Evolutionary conservation across 2,113 vertebrate genomes (phyloP).

Genomic region (Nematolebias whitei): DNA sequence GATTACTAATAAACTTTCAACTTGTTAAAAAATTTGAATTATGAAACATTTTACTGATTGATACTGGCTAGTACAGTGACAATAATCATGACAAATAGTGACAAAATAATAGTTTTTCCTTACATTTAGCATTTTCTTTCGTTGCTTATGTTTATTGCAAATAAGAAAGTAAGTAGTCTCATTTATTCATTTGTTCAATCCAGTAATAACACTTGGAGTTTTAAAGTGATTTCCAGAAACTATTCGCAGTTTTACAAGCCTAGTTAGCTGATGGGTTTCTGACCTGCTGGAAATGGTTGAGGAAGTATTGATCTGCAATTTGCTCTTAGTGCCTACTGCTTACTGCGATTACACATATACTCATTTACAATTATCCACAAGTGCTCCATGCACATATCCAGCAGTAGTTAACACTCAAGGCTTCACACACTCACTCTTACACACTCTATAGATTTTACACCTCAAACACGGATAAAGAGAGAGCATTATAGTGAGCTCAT

Average conservation of each 20-base stretch:
- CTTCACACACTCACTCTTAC: background rate
- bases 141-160: background rate
- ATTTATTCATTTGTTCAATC: background rate
- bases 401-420: conserved; percentile 26
- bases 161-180: background rate
- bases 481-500: conserved; percentile 17
- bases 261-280: conserved; percentile 42
- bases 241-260: conserved; percentile 18
- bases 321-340: conserved; percentile 51
- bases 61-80: too few relatives aligned
- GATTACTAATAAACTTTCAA: too few relatives aligned
- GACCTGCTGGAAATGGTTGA: conserved; percentile 51
- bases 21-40: too few relatives aligned
- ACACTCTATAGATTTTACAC: conserved; percentile 50
- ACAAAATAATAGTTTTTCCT: background rate
- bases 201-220: background rate
- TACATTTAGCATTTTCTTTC: background rate
- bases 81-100: background rate
- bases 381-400: conserved; percentile 12
- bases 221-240: conserved; percentile 16
- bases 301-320: conserved; percentile 65
- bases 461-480: conserved; percentile 34
- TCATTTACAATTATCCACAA: conserved; percentile 61
- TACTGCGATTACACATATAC: conserved; percentile 54
- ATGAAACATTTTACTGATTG: too few relatives aligned